These are phyloP conservation scores for Sebastes diploproa DNA, from an alignment of 2,797 vertebrate genomes.

Conservation along the genomic window DNA sequence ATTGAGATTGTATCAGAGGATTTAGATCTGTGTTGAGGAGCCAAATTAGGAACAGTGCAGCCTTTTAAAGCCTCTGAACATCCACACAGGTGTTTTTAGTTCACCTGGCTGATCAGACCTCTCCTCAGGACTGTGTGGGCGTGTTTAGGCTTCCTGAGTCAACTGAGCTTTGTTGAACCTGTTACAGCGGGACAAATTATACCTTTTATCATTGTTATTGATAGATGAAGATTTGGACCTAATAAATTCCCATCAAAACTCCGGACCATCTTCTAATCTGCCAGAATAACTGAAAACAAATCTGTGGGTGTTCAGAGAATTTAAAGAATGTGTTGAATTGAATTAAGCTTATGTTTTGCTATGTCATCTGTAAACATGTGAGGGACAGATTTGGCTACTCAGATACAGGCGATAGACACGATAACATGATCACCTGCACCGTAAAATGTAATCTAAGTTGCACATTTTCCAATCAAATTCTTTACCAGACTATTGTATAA, in stretches of 20 bases:
- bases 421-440: neutral
- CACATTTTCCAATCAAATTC: neutral
- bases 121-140: neutral
- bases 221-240: no score
- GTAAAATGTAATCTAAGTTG: neutral
- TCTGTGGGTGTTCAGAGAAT: no score
- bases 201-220: no score
- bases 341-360: neutral
- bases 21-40: neutral
- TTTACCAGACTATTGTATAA: neutral
- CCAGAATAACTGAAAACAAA: no score
- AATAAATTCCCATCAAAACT: neutral
- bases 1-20: neutral
- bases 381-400: neutral
- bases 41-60: neutral
- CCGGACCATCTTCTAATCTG: neutral
- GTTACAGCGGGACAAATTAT: no score
- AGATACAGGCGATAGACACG: neutral
- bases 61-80: neutral
- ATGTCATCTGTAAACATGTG: neutral
- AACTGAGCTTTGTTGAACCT: no score
- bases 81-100: no score
- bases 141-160: no score
- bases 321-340: no score
- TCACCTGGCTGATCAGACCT: neutral